These are phyloP conservation scores for Zaprionus ornatus DNA, from an alignment of 1,140 invertebrate species.

Conservation along the genomic window DNA sequence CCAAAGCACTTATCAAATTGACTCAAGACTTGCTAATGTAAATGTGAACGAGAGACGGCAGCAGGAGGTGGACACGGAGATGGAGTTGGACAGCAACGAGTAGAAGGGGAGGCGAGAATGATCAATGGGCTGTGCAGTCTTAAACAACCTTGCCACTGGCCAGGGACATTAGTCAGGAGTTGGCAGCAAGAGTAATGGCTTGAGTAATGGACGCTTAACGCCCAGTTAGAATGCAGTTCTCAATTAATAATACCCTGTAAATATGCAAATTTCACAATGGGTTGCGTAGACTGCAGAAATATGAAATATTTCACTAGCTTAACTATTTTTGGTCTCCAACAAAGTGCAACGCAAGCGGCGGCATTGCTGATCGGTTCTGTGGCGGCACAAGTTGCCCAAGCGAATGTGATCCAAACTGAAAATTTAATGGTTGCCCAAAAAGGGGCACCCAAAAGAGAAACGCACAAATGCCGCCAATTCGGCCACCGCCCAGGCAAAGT, in stretches of 20 bases:
- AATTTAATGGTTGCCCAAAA: constrained; percentile 64
- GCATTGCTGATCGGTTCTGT: constrained; percentile 37
- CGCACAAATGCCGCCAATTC: constrained; percentile 64
- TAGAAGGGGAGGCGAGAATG: constrained; percentile 2
- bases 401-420: constrained; percentile 47
- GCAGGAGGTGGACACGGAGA: no score
- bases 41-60: not conserved
- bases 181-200: constrained; percentile 29
- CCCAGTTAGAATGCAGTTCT: constrained; percentile 13
- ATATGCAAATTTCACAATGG: not conserved
- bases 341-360: constrained; percentile 43
- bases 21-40: constrained; percentile 11
- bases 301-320: constrained; percentile 9
- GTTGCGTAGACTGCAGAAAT: not conserved
- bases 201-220: constrained; percentile 32
- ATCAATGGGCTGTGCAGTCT: constrained; percentile 28
- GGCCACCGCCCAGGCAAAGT: constrained; percentile 47
- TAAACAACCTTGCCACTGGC: constrained; percentile 31
- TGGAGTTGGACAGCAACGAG: no score
- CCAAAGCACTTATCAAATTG: constrained; percentile 35
- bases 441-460: constrained; percentile 59
- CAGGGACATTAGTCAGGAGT: constrained; percentile 29
- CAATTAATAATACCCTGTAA: constrained; percentile 18
- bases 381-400: constrained; percentile 26
- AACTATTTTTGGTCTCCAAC: constrained; percentile 38